Evolutionary conservation across 2,797 vertebrate genomes (phyloP).

Genomic region (Trematomus bernacchii): DNA sequence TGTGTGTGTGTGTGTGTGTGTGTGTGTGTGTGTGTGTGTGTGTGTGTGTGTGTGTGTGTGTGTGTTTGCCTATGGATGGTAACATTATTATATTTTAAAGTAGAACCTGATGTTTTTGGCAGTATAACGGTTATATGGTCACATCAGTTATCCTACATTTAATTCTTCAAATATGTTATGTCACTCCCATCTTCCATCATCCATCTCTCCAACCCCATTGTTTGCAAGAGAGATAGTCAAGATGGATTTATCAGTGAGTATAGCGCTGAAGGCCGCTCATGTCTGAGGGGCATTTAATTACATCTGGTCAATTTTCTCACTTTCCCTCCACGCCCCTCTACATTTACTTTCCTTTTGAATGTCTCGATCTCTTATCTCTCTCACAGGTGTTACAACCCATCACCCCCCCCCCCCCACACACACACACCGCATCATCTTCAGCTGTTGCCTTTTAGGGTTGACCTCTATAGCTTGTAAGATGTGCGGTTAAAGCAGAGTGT

Average conservation of each 20-base stretch:
- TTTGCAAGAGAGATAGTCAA: constrained; percentile 34
- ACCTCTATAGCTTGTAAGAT: constrained; percentile 44
- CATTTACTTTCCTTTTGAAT: constrained; percentile 28
- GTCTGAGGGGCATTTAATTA: constrained; percentile 74
- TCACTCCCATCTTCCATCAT: too few relatives aligned
- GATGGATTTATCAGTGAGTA: constrained; percentile 45
- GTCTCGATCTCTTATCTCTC: constrained; percentile 51
- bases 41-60: constrained; percentile 8
- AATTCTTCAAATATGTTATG: too few relatives aligned
- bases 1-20: constrained; percentile 5
- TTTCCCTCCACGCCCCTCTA: constrained; percentile 12
- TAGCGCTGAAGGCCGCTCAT: constrained; percentile 51
- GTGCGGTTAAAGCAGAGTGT: neutral
- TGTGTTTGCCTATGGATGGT: too few relatives aligned
- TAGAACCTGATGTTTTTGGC: too few relatives aligned
- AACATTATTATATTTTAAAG: too few relatives aligned
- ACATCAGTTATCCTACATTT: too few relatives aligned
- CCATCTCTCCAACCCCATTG: too few relatives aligned
- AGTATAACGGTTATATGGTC: too few relatives aligned
- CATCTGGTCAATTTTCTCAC: constrained; percentile 57
- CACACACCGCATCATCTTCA: constrained; percentile 13
- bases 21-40: constrained; percentile 7
- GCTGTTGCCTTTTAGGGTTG: constrained; percentile 33
- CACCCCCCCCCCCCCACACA: neutral
- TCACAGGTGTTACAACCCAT: neutral